A percentile compares a stretch with the other conserved stretches of the same genome.
Evolutionary conservation across 1,140 invertebrate species (phyloP).

Genomic region (Xylocopa sonorina): DNA sequence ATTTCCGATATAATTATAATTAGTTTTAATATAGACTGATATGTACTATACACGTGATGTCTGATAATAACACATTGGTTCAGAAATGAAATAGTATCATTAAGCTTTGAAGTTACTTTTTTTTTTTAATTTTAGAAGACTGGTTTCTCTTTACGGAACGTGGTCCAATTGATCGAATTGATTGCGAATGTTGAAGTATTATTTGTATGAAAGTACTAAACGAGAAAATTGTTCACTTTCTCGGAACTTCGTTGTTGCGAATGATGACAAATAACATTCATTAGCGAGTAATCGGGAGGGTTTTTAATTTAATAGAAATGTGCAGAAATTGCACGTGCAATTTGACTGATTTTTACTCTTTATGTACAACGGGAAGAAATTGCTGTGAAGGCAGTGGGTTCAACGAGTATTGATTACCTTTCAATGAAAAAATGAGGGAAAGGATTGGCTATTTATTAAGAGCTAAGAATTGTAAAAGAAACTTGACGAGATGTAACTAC

Average conservation of each 20-base stretch:
- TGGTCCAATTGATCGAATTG: not conserved
- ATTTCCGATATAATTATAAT: too few species aligned
- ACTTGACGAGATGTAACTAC: conserved; percentile 44
- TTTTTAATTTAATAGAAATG: not conserved
- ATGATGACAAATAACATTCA: not conserved
- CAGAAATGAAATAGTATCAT: too few species aligned
- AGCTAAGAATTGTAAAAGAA: conserved; percentile 34
- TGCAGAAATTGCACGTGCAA: not conserved
- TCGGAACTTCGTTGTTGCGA: not conserved
- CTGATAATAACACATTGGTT: too few species aligned
- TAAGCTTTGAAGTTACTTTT: not conserved
- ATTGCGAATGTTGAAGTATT: not conserved
- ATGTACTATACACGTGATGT: too few species aligned
- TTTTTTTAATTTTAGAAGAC: too few species aligned
- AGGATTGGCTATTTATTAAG: conserved; percentile 23
- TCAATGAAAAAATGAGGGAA: conserved; percentile 16
- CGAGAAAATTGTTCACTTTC: not conserved
- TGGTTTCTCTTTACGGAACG: too few species aligned
- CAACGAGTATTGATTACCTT: not conserved
- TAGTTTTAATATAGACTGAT: too few species aligned
- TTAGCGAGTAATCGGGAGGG: not conserved
- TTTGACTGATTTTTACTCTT: not conserved
- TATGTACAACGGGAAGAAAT: not conserved
- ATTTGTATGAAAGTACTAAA: not conserved
- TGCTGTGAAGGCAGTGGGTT: not conserved